These are phyloP conservation scores for Hemibagrus wyckioides DNA, from an alignment of 2,113 vertebrate genomes.

Conservation along the genomic window DNA sequence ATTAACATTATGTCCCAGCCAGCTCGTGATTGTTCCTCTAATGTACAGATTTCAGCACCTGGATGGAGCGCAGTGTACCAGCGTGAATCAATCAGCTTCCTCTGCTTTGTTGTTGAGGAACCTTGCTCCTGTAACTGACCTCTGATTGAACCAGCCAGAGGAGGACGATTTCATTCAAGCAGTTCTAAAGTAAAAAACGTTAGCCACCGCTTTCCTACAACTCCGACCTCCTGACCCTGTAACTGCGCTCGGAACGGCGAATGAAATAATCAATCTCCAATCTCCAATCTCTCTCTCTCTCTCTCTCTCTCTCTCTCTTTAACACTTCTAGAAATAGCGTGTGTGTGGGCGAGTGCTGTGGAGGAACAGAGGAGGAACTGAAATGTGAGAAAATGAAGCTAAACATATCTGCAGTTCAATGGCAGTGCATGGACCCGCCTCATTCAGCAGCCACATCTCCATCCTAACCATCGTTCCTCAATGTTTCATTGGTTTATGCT, in stretches of 20 bases:
- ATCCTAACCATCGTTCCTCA: not conserved
- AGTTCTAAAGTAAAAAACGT: not conserved
- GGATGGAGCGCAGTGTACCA: not conserved
- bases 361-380: conserved; percentile 43
- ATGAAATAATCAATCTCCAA: conserved; percentile 14
- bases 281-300: conserved; percentile 9
- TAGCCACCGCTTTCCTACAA: not conserved
- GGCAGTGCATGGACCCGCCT: not conserved
- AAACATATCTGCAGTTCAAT: conserved; percentile 61
- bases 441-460: conserved; percentile 5
- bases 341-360: conserved; percentile 62
- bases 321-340: conserved; percentile 60
- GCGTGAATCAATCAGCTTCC: not conserved
- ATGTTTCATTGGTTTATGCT: not conserved
- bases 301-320: conserved; percentile 63
- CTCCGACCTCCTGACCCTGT: conserved; percentile 7
- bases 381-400: conserved; percentile 61
- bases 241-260: not conserved
- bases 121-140: not conserved
- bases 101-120: not conserved
- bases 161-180: conserved; percentile 18
- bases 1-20: not conserved
- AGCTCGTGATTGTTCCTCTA: not conserved
- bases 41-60: not conserved
- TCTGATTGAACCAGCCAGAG: not conserved